These are phyloP conservation scores for Philaenus spumarius DNA, from an alignment of 1,140 invertebrate species.

Conservation along the genomic window DNA sequence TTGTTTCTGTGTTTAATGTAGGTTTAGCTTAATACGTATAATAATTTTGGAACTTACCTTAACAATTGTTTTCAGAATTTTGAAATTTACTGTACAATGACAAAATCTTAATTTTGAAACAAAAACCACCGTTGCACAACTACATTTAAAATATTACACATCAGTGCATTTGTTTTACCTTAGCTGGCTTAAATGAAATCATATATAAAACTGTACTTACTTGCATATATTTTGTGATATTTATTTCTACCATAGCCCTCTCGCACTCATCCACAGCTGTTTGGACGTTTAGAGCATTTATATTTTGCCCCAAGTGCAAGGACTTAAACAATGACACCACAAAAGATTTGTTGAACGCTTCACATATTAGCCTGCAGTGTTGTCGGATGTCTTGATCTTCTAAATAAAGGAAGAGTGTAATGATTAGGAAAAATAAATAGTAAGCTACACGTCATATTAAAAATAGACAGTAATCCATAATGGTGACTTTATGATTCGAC, in stretches of 20 bases:
- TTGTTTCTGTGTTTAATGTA: too few relatives aligned
- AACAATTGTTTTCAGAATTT: too few relatives aligned
- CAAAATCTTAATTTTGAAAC: too few relatives aligned
- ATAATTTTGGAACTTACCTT: too few relatives aligned
- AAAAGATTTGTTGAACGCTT: conserved; percentile 60
- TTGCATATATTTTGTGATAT: conserved; percentile 62
- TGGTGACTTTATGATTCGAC: too few relatives aligned
- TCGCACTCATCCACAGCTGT: conserved; percentile 68
- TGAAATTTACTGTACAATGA: too few relatives aligned
- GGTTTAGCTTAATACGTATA: too few relatives aligned
- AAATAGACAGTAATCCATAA: not conserved
- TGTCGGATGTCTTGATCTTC: conserved; percentile 47
- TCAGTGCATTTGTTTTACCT: not conserved
- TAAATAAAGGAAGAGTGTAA: conserved; percentile 28
- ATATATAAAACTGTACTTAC: conserved; percentile 35
- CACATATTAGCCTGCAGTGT: conserved; percentile 52
- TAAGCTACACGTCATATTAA: not conserved
- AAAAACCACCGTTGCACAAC: too few relatives aligned
- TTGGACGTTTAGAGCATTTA: conserved; percentile 59
- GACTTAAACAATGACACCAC: conserved; percentile 57
- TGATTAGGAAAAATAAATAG: not conserved
- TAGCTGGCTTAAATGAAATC: too few relatives aligned
- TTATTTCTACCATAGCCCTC: conserved; percentile 59
- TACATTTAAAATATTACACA: not conserved
- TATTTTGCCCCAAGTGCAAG: conserved; percentile 49